Base-by-base conservation (phyloP, 2,888 invertebrate species). In the Ophioninae sp. region DNA sequence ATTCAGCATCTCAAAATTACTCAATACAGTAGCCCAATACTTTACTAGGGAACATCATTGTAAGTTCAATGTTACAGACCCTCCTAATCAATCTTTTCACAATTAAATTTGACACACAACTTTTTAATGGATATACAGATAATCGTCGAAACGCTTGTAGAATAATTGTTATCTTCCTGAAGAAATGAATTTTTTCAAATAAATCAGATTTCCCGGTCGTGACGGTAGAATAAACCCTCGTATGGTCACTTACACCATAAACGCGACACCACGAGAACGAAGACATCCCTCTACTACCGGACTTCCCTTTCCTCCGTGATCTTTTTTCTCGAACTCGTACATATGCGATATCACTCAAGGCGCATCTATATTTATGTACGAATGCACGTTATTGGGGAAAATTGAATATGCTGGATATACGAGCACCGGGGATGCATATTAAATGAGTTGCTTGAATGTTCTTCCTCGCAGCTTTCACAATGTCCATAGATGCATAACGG, bases 401-500 rank as follows among this genome's bases (percentile, higher is more conserved):
- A 73, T 61, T 61, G 9, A 73, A 58, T 63, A 77, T 23, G 44
- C 61, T 30, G 58, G 41, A 69, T 69, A 41, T 30, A 17, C 2
- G 22, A 68, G n/a, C 20, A 20, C 44, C 22, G 20, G 44, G 39
- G 72, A 63, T 59, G 69, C 30, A 69, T 78, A 74, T 78, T 65
- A 71, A 77, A 77, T 23, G 69, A 74, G 72, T 13, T n/a, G 20
- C 44, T 74, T 39, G 30, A 65, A 56, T 6, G 20, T 30, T 69
- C 22, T 72, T 20, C n/a, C 6, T 20, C 3, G 71, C 9, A 65
- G 58, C 30, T 80, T 74, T 77, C 73, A 37, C 68, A 61, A 78
- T 69, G 77, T 63, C 51, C 69, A 77, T 64, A 81, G 59, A 74
- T 71, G 74, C 83, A 78, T 78, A 74, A 64, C 75, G 58, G 61